Base-by-base conservation (phyloP, 2,113 vertebrate genomes). In the Anser brachyrhynchus region DNA sequence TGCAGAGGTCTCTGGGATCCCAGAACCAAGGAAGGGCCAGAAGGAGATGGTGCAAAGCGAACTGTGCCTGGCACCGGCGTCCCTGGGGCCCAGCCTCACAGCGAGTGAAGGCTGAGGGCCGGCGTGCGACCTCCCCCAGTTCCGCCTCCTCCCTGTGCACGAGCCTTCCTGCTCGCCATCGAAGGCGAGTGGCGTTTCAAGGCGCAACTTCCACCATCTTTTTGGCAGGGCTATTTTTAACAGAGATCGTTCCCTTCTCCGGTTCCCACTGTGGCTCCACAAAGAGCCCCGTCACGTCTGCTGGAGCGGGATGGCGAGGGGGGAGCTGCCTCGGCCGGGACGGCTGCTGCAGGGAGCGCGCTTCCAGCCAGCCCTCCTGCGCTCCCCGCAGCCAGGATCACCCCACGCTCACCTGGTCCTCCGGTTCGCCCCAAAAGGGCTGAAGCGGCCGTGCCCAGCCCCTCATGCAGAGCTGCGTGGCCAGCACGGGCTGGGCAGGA, bases 181-280 rank as follows among this genome's bases (percentile, higher is more conserved):
- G 41, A 51, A 69, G 87, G 61, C 0, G 1, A 25, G 44, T 55
- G 20, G 39, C 25, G 10, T 88, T 81, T 49, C 46, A 49, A 49
- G 90, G 86, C 7, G 5, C 26, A 71, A 74, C 85, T 49, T 82
- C 78, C 35, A 10, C 74, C 46, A 52, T 61, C 75, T 69, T 94
- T 82, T 78, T 83, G 75, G 85, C 93, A 61, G 82, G 57, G 58
- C 79, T 95, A 41, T 92, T 88, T 96, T 96, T 88, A 85, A 11
- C 5, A 2, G 70, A 78, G 31, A 13, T 64, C 4, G 2, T 94
- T 93, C 66, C 91, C 28, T 64, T 87, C 35, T 14, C 74, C 5
- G 2, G 82, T 82, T 84, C 57, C 71, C 8, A 3, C 66, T 59
- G 82, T 2, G 0, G 58, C 87, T 78, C 92, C 82, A 11, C 18